A percentile compares a stretch with the other conserved stretches of the same genome.
Evolutionary conservation across 1,140 invertebrate species (phyloP).

Genomic region (Halictus rubicundus): DNA sequence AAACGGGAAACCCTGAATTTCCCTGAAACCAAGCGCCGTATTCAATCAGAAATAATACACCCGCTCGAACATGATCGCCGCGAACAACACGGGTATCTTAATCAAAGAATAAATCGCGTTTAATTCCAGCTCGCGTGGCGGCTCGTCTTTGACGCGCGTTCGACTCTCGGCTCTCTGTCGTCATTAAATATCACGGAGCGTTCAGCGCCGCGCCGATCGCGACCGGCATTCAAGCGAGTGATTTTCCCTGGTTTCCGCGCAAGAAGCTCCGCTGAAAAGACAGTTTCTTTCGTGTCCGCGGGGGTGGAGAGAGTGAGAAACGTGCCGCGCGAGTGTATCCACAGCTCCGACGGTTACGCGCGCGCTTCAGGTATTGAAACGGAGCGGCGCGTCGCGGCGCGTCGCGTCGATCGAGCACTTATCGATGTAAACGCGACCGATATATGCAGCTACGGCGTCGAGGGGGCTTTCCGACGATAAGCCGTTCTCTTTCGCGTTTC

Average conservation of each 20-base stretch:
- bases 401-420: slow-evolving; percentile 31
- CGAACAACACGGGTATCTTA: too few species aligned
- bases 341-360: slow-evolving; percentile 4
- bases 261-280: neutral
- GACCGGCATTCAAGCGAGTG: neutral
- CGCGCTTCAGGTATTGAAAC: slow-evolving; percentile 30
- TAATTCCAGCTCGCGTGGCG: too few species aligned
- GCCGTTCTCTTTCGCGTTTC: slow-evolving; percentile 46
- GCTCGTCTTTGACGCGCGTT: too few species aligned
- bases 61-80: too few species aligned
- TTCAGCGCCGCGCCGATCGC: neutral
- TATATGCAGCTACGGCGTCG: slow-evolving; percentile 10
- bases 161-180: too few species aligned
- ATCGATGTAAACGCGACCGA: slow-evolving; percentile 52
- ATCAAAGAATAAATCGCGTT: too few species aligned
- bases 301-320: too few species aligned
- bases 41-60: too few species aligned
- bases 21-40: too few species aligned
- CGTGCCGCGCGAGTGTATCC: slow-evolving; percentile 16
- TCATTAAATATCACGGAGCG: neutral
- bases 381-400: neutral
- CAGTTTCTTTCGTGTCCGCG: neutral
- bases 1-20: too few species aligned
- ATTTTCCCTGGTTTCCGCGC: neutral
- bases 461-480: slow-evolving; percentile 44